phyloP scores from a whole-genome alignment of 1,140 invertebrate genomes.

The Coenobita brevimanus region DNA sequence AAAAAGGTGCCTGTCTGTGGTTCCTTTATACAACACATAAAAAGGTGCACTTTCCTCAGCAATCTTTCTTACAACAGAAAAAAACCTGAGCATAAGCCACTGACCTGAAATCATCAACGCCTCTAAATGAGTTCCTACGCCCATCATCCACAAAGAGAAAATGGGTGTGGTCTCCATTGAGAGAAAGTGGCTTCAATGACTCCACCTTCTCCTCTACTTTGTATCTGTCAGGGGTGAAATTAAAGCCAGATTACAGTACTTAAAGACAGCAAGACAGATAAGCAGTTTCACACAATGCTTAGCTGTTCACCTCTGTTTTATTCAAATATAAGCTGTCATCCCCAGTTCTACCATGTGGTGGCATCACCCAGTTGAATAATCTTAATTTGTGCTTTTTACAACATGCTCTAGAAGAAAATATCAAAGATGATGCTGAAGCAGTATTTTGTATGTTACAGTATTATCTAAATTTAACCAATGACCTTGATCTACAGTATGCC shows the following conservation, averaged over 20 bases:
- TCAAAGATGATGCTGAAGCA: not conserved
- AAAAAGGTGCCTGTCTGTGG: no score
- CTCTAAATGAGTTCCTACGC: conserved; percentile 72
- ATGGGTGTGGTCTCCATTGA: conserved; percentile 76
- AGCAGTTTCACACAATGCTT: not conserved
- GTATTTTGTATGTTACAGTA: no score
- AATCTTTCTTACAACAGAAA: no score
- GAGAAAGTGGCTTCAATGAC: conserved; percentile 66
- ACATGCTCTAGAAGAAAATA: not conserved
- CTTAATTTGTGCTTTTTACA: not conserved
- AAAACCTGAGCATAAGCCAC: no score
- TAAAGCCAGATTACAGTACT: no score
- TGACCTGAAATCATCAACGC: conserved; percentile 72
- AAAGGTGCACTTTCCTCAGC: no score
- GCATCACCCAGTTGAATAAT: not conserved
- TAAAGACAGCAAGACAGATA: not conserved
- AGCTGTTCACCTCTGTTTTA: no score
- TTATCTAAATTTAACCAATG: no score
- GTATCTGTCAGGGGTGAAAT: conserved; percentile 59
- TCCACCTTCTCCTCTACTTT: conserved; percentile 69
- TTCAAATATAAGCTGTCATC: no score
- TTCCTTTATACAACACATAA: no score
- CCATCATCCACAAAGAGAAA: conserved; percentile 76
- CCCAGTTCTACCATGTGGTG: no score
- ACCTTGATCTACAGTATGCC: no score